Evolutionary conservation across 2,797 vertebrate genomes (phyloP).

Genomic region (Sitta carolinensis): DNA sequence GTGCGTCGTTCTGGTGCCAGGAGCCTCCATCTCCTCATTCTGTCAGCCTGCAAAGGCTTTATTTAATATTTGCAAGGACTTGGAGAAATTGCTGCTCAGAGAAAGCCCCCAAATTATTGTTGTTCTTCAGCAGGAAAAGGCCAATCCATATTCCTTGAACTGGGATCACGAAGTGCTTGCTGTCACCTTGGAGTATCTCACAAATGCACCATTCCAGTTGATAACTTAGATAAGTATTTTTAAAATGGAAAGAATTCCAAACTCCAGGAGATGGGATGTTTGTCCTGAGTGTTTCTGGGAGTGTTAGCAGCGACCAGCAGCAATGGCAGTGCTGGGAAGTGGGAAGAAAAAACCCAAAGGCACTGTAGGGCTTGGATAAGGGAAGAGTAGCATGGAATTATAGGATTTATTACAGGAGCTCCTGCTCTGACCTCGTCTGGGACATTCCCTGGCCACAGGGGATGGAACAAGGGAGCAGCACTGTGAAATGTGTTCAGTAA

Average conservation of each 20-base stretch:
- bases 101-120: background rate
- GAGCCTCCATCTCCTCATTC: background rate
- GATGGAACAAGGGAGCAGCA: background rate
- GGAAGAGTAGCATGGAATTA: background rate
- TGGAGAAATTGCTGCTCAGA: background rate
- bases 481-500: fast-evolving
- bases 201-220: background rate
- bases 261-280: background rate
- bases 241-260: background rate
- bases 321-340: background rate
- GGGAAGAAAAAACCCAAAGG: too few species aligned
- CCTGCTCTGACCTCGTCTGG: background rate
- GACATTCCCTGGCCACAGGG: fast-evolving
- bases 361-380: background rate
- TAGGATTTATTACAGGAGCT: background rate
- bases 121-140: background rate
- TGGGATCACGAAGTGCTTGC: background rate
- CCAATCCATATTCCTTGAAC: background rate
- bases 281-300: background rate
- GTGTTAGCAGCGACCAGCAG: background rate
- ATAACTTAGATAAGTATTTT: background rate
- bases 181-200: background rate
- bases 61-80: background rate
- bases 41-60: background rate
- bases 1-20: background rate